Base-by-base conservation (phyloP, 2,113 vertebrate genomes). In the Phylloscopus whistleri region DNA sequence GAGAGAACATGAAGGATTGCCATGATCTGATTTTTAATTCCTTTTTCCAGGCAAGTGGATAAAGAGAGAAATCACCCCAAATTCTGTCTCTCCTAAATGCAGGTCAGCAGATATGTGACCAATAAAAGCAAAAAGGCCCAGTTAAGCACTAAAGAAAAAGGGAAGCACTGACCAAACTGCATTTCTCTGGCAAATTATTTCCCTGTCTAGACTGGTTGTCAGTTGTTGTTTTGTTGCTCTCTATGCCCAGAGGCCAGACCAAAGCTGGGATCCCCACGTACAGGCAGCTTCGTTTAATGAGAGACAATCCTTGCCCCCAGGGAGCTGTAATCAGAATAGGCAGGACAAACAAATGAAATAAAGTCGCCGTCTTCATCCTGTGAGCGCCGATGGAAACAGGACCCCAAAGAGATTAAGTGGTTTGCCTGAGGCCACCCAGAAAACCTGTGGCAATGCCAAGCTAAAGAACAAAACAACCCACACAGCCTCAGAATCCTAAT, bases 321-420 rank as follows among this genome's bases (percentile, higher is more conserved):
- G 92, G 94, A 88, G 56, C 80, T 68, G 53, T 88, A 90, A 96
- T 94, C 93, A 92, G 55, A 86, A 92, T 7, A 68, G 53, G 59
- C 88, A 90, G 88, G 93, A 88, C 76, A 96, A 88, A 96, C 68
- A 94, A 95, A 92, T 33, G 48, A 79, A 96, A 95, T 72, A 80
- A 91, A 91, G 79, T 78, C 8, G 0, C 51, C 28, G 56, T 35
- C 56, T 81, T 81, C 84, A 96, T 89, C 84, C 77, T 48, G 12
- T 7, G 22, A 41, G 35, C 22, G 13, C 46, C 18, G 11, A 41
- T 44, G 59, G 70, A 89, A 86, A 72, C 46, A 68, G 73, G 90
- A 68, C 86, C 31, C 83, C 35, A 48, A 59, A 75, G 82, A 96
- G 49, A 95, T 90, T 95, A 91, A 93, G 77, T 69, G 75, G 35